Evolutionary conservation across 2,113 vertebrate genomes (phyloP).

Genomic region (Micronycteris hirsuta): DNA sequence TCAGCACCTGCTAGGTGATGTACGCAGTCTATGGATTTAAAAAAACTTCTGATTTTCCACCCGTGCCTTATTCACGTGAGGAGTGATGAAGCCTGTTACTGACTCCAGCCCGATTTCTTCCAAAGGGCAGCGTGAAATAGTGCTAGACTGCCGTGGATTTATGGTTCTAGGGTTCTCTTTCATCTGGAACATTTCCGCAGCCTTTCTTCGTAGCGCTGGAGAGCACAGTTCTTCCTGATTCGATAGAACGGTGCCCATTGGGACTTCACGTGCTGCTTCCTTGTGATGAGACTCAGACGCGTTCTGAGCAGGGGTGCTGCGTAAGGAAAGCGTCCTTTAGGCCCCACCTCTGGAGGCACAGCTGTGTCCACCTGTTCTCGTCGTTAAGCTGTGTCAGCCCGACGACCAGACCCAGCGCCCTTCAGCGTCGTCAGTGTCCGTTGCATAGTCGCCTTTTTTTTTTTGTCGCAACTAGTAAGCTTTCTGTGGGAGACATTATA

Average conservation of each 20-base stretch:
- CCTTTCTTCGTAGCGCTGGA: background rate
- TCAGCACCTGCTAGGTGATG: background rate
- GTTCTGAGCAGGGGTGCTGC: background rate
- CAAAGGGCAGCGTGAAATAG: no score
- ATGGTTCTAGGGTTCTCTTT: background rate
- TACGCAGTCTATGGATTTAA: background rate
- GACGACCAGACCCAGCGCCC: no score
- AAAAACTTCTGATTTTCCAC: background rate
- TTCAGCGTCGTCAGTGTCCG: no score
- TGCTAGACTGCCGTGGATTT: background rate
- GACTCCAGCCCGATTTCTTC: background rate
- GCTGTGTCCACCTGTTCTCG: background rate
- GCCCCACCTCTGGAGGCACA: background rate
- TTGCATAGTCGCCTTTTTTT: background rate
- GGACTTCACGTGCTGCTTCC: background rate
- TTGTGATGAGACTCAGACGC: background rate
- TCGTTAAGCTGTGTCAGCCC: background rate
- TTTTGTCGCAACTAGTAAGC: background rate
- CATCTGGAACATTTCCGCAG: background rate
- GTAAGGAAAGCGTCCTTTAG: background rate
- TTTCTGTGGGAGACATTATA: background rate
- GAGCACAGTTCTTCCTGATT: background rate
- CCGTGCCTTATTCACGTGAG: background rate
- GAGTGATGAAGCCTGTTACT: background rate
- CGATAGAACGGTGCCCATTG: background rate